Evolutionary conservation across 2,113 vertebrate genomes (phyloP), one percentile per base, ranked within the genome.

Genomic region (Calyptommatus sinebrachiatus): DNA sequence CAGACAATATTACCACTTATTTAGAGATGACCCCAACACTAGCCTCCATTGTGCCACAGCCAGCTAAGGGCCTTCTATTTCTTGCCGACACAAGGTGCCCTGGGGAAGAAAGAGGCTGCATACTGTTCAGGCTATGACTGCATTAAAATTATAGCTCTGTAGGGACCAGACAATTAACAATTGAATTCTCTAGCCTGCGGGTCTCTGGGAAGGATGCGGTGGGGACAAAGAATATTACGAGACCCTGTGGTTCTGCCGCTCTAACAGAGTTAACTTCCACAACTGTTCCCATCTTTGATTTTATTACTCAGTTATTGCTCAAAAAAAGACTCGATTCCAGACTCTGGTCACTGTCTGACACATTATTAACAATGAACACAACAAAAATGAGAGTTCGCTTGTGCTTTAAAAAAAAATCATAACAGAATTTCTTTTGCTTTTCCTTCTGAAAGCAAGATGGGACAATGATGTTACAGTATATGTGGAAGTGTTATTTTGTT

Each of bases 1-100:
- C 79, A 92, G 91, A 95, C 94, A 95, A 95, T 95, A 92, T 94
- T 83, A 84, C 84, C 92, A 92, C 90, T 95, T 93, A 94, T 93
- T 93, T 94, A 90, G 67, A 85, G 90, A 91, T 93, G 94, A 94
- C 93, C 94, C 93, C 92, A 91, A 93, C 89, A 89, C 91, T 94
- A 92, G 90, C 91, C 92, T 83, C 76, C 26, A 90, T 92, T 90
- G 92, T 85, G 88, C 92, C 86, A 4, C 0, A 76, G 92, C 86
- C 91, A 85, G 84, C 82, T 85, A 65, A 0, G 79, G 89, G 93
- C 79, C 88, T 92, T 91, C 83, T 83, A 86, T 82, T 90, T 91
- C 87, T 91, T 80, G 86, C 45, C 71, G 28, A 85, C 83, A 88
- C 89, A 91, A 91, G 90, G 87, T 94, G 94, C 93, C 92, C 93